Percentiles rank a stretch among this genome's conserved stretches.
These are phyloP conservation scores for Protonemura montana DNA, from an alignment of 2,888 invertebrate species.

Conservation along the genomic window DNA sequence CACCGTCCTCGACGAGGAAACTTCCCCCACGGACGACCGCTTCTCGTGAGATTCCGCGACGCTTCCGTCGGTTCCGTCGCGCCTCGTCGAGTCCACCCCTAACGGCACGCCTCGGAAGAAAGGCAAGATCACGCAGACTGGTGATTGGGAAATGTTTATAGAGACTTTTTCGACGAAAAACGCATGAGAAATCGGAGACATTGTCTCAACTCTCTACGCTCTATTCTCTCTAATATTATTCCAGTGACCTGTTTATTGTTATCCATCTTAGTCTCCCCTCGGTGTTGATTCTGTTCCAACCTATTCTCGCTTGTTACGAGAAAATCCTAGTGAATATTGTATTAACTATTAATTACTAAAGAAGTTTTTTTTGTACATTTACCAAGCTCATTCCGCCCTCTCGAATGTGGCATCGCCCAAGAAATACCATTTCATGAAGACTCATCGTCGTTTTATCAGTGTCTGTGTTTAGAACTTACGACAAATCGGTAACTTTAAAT, in stretches of 20 bases:
- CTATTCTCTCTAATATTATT: constrained; percentile 21
- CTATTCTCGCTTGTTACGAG: background rate
- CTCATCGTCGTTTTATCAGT: background rate
- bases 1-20: constrained; percentile 47
- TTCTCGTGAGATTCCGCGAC: constrained; percentile 44
- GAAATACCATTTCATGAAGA: constrained; percentile 21
- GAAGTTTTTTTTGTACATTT: constrained; percentile 18
- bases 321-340: constrained; percentile 31
- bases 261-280: constrained; percentile 8
- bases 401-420: constrained; percentile 20
- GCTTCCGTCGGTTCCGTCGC: background rate
- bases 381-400: constrained; percentile 33
- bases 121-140: constrained; percentile 12
- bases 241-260: constrained; percentile 22
- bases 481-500: constrained; percentile 17
- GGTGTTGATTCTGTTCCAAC: constrained; percentile 18
- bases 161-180: constrained; percentile 4
- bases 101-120: background rate
- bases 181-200: background rate
- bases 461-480: constrained; percentile 9
- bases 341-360: constrained; percentile 23
- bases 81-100: constrained; percentile 8
- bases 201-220: background rate
- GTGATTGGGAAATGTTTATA: constrained; percentile 5
- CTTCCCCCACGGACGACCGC: constrained; percentile 34